Evolutionary conservation across 64 coral and sea anemone genomes (phyloP).

Genomic region (Acropora tenuis): DNA sequence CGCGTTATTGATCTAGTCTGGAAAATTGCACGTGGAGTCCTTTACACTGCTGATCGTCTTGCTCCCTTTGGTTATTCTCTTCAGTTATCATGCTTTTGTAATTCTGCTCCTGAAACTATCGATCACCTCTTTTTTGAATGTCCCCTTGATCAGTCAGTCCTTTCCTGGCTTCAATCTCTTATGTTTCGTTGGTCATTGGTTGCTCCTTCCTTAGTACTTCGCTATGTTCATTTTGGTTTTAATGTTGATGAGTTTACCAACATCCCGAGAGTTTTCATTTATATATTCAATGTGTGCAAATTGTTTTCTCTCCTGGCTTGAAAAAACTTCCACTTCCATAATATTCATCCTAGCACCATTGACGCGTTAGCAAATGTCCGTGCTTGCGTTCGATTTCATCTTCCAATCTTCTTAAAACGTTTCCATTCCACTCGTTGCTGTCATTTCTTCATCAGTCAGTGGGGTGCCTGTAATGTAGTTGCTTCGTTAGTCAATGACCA

Average conservation of each 20-base stretch:
- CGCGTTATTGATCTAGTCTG: constrained; percentile 14
- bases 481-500: too few species aligned
- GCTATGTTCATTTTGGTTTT: not conserved
- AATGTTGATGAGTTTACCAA: not conserved
- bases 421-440: too few species aligned
- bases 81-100: not conserved
- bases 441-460: too few species aligned
- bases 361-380: not conserved
- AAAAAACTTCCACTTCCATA: not conserved
- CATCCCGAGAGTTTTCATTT: not conserved
- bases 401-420: too few species aligned
- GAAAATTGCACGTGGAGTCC: too few species aligned
- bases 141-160: not conserved
- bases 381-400: too few species aligned
- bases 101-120: not conserved
- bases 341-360: not conserved
- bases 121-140: not conserved
- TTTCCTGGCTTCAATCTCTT: not conserved
- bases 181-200: not conserved
- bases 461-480: too few species aligned
- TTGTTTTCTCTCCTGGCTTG: not conserved
- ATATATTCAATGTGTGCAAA: not conserved
- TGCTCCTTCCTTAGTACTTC: not conserved
- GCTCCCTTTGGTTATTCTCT: not conserved
- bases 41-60: not conserved